Evolutionary conservation across 2,888 invertebrate species (phyloP).

Genomic region (Folsomia manolachei): DNA sequence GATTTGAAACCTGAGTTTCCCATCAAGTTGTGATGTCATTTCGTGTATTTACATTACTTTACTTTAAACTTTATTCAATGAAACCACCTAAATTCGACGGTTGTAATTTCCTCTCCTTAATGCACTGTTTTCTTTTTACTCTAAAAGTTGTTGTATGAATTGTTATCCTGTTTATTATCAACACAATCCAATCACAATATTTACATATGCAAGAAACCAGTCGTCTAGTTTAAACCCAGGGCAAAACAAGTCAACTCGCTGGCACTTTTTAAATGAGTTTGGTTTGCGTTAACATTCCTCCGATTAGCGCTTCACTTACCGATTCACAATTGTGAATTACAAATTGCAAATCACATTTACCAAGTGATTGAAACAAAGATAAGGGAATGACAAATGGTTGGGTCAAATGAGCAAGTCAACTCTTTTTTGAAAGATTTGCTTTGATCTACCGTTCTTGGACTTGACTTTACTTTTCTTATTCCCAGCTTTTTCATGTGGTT

Average conservation of each 20-base stretch:
- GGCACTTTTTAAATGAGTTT: not conserved
- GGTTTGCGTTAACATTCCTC: not conserved
- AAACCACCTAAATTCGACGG: not conserved
- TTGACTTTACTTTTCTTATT: too few species aligned
- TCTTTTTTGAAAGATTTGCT: not conserved
- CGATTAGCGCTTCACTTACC: not conserved
- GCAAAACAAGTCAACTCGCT: too few species aligned
- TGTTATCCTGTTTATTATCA: not conserved
- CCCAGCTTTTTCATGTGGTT: not conserved
- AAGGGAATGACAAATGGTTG: slow-evolving; percentile 11
- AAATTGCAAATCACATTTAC: slow-evolving; percentile 1
- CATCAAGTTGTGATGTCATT: not conserved
- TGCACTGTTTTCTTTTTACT: too few species aligned
- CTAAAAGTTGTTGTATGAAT: too few species aligned
- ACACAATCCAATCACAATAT: not conserved
- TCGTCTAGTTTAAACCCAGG: too few species aligned
- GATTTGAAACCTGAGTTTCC: not conserved
- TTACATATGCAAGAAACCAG: not conserved
- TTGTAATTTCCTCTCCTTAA: not conserved
- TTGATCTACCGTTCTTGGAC: too few species aligned
- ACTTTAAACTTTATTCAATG: too few species aligned
- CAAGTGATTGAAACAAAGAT: not conserved
- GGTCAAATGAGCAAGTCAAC: slow-evolving; percentile 10
- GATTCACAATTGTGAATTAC: slow-evolving; percentile 1
- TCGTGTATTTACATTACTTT: not conserved